These are phyloP conservation scores for Pseudomyrmex cubaensis DNA, from an alignment of 1,140 invertebrate genomes.

Conservation along the genomic window DNA sequence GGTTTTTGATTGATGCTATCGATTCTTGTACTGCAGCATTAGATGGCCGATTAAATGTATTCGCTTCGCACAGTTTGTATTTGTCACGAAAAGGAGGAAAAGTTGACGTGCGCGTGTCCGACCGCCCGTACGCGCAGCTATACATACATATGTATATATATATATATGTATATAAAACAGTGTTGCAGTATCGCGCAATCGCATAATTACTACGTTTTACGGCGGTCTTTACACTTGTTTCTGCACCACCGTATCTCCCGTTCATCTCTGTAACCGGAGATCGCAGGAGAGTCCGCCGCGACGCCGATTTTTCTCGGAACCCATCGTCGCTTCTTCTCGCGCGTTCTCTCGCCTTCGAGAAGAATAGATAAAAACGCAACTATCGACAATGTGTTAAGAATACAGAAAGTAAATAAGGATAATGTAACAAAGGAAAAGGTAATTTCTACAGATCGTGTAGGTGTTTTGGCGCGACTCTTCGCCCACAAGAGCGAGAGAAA, in stretches of 20 bases:
- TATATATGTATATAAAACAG: conserved; percentile 34
- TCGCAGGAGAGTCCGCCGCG: conserved; percentile 57
- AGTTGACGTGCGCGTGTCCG: background rate
- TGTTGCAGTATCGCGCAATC: conserved; percentile 66
- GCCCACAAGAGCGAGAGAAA: conserved; percentile 18
- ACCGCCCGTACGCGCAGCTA: conserved; percentile 36
- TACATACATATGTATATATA: background rate
- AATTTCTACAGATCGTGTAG: conserved; percentile 64
- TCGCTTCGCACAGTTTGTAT: background rate
- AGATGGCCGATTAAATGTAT: background rate
- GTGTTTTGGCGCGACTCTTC: conserved; percentile 48
- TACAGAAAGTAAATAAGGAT: conserved; percentile 70
- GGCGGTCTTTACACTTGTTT: conserved; percentile 75
- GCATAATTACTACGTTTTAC: conserved; percentile 75
- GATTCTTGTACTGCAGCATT: background rate
- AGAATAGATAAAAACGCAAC: conserved; percentile 67
- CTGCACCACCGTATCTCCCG: conserved; percentile 69
- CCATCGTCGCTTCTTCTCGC: conserved; percentile 20
- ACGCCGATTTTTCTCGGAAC: conserved; percentile 46
- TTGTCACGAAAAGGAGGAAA: background rate
- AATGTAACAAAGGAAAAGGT: conserved; percentile 62
- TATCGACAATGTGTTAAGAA: conserved; percentile 70
- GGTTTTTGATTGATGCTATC: background rate
- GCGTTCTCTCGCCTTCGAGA: conserved; percentile 15
- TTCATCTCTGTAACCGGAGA: conserved; percentile 74